Percentiles rank a stretch among this genome's conserved stretches.
Evolutionary conservation across 2,888 invertebrate species (phyloP).

Genomic region (Caenorhabditis sp.): DNA sequence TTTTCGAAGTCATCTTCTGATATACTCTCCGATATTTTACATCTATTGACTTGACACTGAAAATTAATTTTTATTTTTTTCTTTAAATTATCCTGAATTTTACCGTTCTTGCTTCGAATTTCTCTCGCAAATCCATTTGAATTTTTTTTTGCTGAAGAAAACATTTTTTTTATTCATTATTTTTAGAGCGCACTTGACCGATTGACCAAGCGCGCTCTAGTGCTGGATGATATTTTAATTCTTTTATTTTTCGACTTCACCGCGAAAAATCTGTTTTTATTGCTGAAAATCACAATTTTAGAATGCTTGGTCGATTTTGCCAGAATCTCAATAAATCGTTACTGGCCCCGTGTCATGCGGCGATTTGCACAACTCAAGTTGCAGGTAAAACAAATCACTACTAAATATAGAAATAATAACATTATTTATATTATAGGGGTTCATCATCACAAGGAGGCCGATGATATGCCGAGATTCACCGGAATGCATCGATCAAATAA

Average conservation of each 20-base stretch:
- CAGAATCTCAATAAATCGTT: conserved; percentile 17
- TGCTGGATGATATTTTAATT: conserved; percentile 10
- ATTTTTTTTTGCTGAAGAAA: neutral
- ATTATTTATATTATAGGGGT: too few relatives aligned
- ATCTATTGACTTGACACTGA: too few relatives aligned
- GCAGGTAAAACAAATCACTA: conserved; percentile 6
- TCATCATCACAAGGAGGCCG: conserved; percentile 67
- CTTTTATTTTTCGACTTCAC: neutral
- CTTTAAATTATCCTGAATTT: neutral
- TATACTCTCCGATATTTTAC: too few relatives aligned
- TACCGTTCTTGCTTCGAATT: neutral
- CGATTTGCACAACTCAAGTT: conserved; percentile 17
- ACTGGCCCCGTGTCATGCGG: conserved; percentile 19
- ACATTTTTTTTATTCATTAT: neutral
- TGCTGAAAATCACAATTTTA: neutral
- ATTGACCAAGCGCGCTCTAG: conserved; percentile 20
- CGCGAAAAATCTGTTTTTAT: neutral
- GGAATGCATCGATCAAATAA: conserved; percentile 62
- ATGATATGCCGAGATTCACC: conserved; percentile 56
- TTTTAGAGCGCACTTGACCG: neutral
- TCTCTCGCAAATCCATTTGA: neutral
- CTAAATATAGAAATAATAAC: too few relatives aligned
- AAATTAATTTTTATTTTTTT: too few relatives aligned
- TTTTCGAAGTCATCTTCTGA: neutral
- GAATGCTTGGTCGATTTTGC: conserved; percentile 45